Conservation (phyloP, 2,888 invertebrate genomes). For the Rutpela maculata region DNA sequence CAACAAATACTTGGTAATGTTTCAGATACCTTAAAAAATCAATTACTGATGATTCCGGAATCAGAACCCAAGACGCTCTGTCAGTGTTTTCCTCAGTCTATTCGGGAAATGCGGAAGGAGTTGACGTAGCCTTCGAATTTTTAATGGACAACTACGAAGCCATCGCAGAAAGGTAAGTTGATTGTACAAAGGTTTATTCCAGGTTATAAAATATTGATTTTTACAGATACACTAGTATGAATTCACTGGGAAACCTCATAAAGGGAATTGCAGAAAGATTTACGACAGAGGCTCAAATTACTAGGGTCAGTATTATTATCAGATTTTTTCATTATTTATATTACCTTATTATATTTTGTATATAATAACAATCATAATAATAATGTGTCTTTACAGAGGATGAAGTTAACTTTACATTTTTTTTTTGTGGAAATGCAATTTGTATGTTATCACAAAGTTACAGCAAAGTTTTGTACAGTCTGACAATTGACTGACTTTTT, state of each 20-base stretch:
- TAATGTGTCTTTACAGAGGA: too few species aligned
- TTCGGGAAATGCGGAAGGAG: constrained; percentile 74
- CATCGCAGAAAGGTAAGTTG: constrained; percentile 63
- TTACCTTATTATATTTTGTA: too few species aligned
- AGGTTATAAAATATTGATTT: constrained; percentile 1
- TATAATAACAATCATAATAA: too few species aligned
- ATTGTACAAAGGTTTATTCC: background rate
- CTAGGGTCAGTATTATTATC: constrained; percentile 37
- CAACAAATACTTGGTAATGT: background rate
- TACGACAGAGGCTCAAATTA: constrained; percentile 49
- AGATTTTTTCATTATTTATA: background rate
- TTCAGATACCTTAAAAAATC: constrained; percentile 63
- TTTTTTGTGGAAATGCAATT: too few species aligned
- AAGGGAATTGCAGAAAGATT: constrained; percentile 54
- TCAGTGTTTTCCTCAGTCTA: constrained; percentile 75
- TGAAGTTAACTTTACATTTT: too few species aligned
- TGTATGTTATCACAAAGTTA: too few species aligned
- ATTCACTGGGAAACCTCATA: constrained; percentile 51
- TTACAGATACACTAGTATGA: constrained; percentile 54
- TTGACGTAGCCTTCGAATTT: constrained; percentile 75
- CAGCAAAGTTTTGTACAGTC: too few species aligned
- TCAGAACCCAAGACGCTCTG: constrained; percentile 74
- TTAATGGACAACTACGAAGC: constrained; percentile 71
- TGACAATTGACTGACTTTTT: too few species aligned
- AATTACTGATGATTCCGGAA: constrained; percentile 62